These are phyloP conservation scores for Acrocera orbiculus DNA, from an alignment of 2,888 invertebrate species.

Conservation along the genomic window DNA sequence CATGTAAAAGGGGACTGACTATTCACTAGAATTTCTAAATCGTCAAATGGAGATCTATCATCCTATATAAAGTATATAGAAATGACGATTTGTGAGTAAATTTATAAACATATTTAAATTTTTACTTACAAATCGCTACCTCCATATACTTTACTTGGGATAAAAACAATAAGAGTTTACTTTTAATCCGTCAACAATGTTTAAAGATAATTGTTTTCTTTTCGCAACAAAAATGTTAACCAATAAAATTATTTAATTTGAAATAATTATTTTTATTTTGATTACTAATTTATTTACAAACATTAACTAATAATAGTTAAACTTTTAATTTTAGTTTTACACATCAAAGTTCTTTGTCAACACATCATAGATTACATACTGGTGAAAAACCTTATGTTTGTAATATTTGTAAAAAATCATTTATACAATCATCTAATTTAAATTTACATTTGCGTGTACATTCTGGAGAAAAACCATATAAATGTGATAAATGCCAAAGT, in stretches of 20 bases:
- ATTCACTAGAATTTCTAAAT: no score
- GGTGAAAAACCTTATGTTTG: slow-evolving; percentile 43
- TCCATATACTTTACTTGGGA: no score
- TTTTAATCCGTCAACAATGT: no score
- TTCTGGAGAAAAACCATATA: slow-evolving; percentile 18
- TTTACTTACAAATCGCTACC: no score
- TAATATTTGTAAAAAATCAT: slow-evolving; percentile 37
- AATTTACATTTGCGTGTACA: slow-evolving; percentile 26
- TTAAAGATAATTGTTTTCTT: not conserved
- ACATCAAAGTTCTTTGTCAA: slow-evolving; percentile 40
- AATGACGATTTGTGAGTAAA: no score
- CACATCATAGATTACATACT: slow-evolving; percentile 42
- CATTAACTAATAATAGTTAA: not conserved
- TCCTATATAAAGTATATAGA: no score
- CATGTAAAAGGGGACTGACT: no score
- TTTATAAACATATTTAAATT: no score
- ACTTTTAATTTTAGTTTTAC: slow-evolving; percentile 32
- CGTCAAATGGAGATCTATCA: no score
- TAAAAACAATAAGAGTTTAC: no score
- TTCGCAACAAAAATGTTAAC: not conserved
- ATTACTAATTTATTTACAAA: no score
- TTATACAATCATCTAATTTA: slow-evolving; percentile 34
- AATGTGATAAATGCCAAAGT: slow-evolving; percentile 23
- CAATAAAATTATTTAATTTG: not conserved
- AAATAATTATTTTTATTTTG: not conserved